These are phyloP conservation scores for Melieria picta DNA, from an alignment of 2,888 invertebrate species.

Conservation along the genomic window DNA sequence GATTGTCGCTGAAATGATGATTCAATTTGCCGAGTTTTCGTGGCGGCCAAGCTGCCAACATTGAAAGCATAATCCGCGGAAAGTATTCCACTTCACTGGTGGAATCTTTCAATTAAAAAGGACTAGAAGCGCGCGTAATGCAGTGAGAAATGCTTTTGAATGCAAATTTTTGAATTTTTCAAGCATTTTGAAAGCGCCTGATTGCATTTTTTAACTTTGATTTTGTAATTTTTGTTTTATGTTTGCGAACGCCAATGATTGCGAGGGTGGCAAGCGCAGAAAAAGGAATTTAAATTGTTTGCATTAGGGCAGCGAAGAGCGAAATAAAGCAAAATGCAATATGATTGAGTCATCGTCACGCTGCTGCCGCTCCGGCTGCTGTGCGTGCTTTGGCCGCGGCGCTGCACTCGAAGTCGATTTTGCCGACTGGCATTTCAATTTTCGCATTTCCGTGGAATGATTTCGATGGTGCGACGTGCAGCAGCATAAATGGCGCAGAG, in stretches of 20 bases:
- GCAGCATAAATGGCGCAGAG: background rate
- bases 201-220: slow-evolving; percentile 47
- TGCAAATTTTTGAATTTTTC: slow-evolving; percentile 23
- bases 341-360: slow-evolving; percentile 14
- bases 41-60: too few species aligned
- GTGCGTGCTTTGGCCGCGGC: too few species aligned
- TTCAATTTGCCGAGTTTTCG: too few species aligned
- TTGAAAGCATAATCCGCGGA: too few species aligned
- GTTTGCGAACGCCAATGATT: slow-evolving; percentile 6
- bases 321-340: slow-evolving; percentile 11
- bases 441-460: slow-evolving; percentile 20
- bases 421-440: slow-evolving; percentile 21
- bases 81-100: too few species aligned
- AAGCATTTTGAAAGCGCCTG: slow-evolving; percentile 33
- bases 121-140: background rate
- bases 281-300: slow-evolving; percentile 15
- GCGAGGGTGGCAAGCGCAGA: slow-evolving; percentile 16
- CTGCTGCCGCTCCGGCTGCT: background rate
- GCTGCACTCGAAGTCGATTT: background rate
- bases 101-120: too few species aligned
- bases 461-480: slow-evolving; percentile 1
- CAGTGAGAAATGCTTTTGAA: slow-evolving; percentile 27
- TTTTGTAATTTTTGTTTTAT: slow-evolving; percentile 34
- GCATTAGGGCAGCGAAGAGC: slow-evolving; percentile 28
- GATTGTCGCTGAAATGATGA: too few species aligned